Conservation (phyloP, 2,113 vertebrate species). For the Nanorana parkeri region DNA sequence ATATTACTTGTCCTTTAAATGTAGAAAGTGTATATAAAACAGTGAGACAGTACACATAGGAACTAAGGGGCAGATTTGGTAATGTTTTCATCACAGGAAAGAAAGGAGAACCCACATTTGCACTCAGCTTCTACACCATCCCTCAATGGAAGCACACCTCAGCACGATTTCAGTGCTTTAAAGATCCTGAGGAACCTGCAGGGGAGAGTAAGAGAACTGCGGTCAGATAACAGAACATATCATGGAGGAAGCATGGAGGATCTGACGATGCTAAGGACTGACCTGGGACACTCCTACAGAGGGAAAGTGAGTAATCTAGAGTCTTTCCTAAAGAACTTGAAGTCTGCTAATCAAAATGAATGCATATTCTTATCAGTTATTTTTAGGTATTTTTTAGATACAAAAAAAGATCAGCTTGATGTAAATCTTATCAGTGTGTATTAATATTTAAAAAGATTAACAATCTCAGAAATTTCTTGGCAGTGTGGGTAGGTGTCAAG, state of each 20-base stretch:
- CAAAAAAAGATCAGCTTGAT: not conserved
- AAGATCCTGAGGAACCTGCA: slow-evolving; percentile 75
- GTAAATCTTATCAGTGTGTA: too few relatives aligned
- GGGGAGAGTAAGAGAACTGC: slow-evolving; percentile 72
- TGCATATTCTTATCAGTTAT: not conserved
- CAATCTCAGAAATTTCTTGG: too few relatives aligned
- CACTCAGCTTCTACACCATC: slow-evolving; percentile 54
- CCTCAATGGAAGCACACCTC: slow-evolving; percentile 46
- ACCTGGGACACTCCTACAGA: slow-evolving; percentile 64
- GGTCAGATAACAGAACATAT: slow-evolving; percentile 65
- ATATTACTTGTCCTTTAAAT: too few relatives aligned
- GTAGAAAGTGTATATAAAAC: not conserved
- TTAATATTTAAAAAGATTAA: too few relatives aligned
- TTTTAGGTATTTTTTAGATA: not conserved
- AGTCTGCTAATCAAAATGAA: too few relatives aligned
- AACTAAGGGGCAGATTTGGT: not conserved
- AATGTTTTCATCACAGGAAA: slow-evolving; percentile 59
- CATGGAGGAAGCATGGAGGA: slow-evolving; percentile 48
- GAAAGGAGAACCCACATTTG: slow-evolving; percentile 51
- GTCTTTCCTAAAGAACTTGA: too few relatives aligned
- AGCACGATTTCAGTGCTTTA: slow-evolving; percentile 67
- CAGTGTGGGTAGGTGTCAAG: too few relatives aligned
- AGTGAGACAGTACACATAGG: not conserved
- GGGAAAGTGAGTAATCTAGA: slow-evolving; percentile 60
- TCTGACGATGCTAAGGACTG: slow-evolving; percentile 8